Base-by-base conservation (phyloP, 1,140 invertebrate species). In the Pseudomyrmex concolor region DNA sequence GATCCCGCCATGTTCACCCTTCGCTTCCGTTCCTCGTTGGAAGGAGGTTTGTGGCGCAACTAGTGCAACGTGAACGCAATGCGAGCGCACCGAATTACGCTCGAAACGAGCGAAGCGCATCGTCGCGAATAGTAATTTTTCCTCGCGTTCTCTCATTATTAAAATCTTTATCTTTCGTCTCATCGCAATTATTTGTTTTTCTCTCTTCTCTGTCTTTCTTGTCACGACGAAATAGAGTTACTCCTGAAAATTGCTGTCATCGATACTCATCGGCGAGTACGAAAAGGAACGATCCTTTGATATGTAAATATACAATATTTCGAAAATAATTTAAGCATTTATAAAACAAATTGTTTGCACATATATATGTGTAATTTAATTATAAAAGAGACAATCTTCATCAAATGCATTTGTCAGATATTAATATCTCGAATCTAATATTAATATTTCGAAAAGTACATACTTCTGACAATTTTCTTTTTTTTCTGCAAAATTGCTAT, bases 101-200 rank as follows among this genome's bases (percentile, higher is more conserved):
- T n/a, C n/a, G n/a, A n/a, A n/a, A n/a, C 25, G 70, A 86, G 25
- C 64, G 84, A 88, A 67, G 73, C 60, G 74, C 82, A 84, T 34
- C 76, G 59, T 34, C 55, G 76, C 54, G 87, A 87, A 87, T 89
- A 89, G 83, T 85, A 74, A 87, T 82, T 87, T 86, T 85, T 73
- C 19, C 48, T 57, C 34, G 34, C 72, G 60, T 77, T 80, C 60
- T 71, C 76, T 71, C 76, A 48, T 80, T 71, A 80, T 71, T 60
- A 60, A 80, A 55, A 71, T 71, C 54, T 77, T 67, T 67, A 25
- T 34, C 34, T 5, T 7, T n/a, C 43, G 22, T 66, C 51, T 71
- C 66, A 45, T 64, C 71, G 54, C 76, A 13, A 17, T 51, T 48
- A 67, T 45, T 19, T 77, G 25, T 59, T 57, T 54, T 34, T 34